Conservation (phyloP, 1,140 invertebrate genomes). For the Neodiprion lecontei region DNA sequence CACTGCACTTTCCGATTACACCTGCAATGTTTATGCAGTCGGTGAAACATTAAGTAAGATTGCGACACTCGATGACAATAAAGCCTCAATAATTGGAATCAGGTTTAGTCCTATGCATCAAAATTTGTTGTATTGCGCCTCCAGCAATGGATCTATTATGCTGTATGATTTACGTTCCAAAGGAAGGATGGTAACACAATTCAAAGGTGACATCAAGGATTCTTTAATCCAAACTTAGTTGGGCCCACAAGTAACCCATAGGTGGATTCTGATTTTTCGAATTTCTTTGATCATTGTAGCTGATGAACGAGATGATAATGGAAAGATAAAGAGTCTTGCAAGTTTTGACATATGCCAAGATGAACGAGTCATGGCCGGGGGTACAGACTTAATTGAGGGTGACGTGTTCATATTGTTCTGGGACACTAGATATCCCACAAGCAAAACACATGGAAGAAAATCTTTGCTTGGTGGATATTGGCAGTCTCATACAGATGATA, state of each 20-base stretch:
- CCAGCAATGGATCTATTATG: slow-evolving; percentile 67
- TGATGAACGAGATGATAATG: slow-evolving; percentile 57
- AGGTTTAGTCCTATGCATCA: slow-evolving; percentile 68
- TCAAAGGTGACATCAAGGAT: slow-evolving; percentile 60
- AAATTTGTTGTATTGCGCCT: slow-evolving; percentile 68
- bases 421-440: slow-evolving; percentile 69
- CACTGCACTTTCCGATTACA: slow-evolving; percentile 48
- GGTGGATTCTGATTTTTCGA: slow-evolving; percentile 36
- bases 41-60: slow-evolving; percentile 48
- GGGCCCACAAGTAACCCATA: slow-evolving; percentile 15
- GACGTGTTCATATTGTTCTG: slow-evolving; percentile 85
- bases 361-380: slow-evolving; percentile 76
- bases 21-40: slow-evolving; percentile 55
- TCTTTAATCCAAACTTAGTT: background rate
- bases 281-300: slow-evolving; percentile 5
- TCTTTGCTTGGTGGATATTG: slow-evolving; percentile 82
- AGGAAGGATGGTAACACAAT: slow-evolving; percentile 62
- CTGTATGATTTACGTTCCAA: slow-evolving; percentile 71
- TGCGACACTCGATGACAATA: slow-evolving; percentile 54
- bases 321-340: slow-evolving; percentile 65
- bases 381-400: slow-evolving; percentile 74
- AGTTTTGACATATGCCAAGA: slow-evolving; percentile 81
- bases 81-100: slow-evolving; percentile 63
- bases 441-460: slow-evolving; percentile 50
- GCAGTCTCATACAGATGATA: slow-evolving; percentile 85